These are phyloP conservation scores for Acrocephalus scirpaceus DNA, from an alignment of 2,797 vertebrate genomes.

Conservation along the genomic window DNA sequence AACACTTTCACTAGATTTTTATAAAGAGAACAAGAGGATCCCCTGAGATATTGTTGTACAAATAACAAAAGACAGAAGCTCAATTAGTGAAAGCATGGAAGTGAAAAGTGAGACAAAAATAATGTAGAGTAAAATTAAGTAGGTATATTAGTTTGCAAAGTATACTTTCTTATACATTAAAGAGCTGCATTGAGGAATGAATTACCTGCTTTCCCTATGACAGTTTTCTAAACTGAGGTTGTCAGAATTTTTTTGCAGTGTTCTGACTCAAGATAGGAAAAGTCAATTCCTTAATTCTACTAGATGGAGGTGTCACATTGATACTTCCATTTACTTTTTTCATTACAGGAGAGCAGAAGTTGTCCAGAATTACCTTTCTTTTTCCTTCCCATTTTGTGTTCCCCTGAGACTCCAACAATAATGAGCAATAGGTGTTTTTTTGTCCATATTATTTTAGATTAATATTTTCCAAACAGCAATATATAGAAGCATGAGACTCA, in stretches of 20 bases:
- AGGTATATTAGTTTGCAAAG: not conserved
- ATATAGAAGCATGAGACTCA: not conserved
- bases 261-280: not conserved
- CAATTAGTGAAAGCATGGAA: constrained; percentile 14
- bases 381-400: not conserved
- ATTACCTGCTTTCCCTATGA: constrained; percentile 3
- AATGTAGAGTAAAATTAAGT: not conserved
- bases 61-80: constrained; percentile 32
- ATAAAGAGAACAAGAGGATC: constrained; percentile 16
- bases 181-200: not conserved
- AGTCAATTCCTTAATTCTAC: constrained; percentile 53
- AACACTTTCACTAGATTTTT: not conserved
- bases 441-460: not conserved
- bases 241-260: constrained; percentile 43
- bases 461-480: not conserved
- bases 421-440: not conserved
- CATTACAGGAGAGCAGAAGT: constrained; percentile 20
- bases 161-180: not conserved
- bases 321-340: constrained; percentile 48
- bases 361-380: not conserved
- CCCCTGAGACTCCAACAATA: not conserved
- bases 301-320: constrained; percentile 36
- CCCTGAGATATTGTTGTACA: constrained; percentile 3
- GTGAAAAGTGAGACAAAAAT: constrained; percentile 23
- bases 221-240: constrained; percentile 32